A percentile compares a stretch with the other conserved stretches of the same genome.
phyloP scores from a whole-genome alignment of 2,113 vertebrate species.

The Nipponia nippon region DNA sequence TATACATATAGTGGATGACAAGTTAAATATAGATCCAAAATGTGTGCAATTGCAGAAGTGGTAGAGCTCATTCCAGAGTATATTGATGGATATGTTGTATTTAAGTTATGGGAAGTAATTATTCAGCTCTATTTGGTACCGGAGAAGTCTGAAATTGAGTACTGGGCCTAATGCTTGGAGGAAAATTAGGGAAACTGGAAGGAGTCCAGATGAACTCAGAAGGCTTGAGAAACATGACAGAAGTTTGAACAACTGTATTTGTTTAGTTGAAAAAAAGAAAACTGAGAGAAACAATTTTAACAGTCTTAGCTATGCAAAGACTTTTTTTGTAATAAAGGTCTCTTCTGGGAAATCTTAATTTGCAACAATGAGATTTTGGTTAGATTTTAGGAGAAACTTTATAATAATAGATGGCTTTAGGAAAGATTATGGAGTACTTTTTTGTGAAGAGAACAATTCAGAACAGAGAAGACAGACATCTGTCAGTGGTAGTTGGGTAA shows the following conservation, averaged over 20 bases:
- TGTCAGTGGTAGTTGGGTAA: neutral
- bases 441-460: neutral
- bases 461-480: neutral
- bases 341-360: neutral
- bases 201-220: neutral
- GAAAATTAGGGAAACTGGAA: neutral
- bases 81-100: neutral
- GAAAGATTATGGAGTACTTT: neutral
- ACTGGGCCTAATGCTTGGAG: neutral
- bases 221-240: neutral
- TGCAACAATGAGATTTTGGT: neutral
- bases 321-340: neutral
- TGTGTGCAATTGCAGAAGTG: neutral
- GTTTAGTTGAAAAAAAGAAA: neutral
- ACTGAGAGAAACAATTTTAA: neutral
- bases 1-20: neutral
- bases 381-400: neutral
- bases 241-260: neutral
- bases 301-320: neutral
- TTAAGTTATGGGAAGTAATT: conserved; percentile 2
- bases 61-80: neutral
- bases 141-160: neutral
- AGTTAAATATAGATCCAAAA: conserved; percentile 1
- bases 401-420: neutral
- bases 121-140: neutral